Conservation (phyloP, 2,888 invertebrate species). For the Microplitis deprimator region DNA sequence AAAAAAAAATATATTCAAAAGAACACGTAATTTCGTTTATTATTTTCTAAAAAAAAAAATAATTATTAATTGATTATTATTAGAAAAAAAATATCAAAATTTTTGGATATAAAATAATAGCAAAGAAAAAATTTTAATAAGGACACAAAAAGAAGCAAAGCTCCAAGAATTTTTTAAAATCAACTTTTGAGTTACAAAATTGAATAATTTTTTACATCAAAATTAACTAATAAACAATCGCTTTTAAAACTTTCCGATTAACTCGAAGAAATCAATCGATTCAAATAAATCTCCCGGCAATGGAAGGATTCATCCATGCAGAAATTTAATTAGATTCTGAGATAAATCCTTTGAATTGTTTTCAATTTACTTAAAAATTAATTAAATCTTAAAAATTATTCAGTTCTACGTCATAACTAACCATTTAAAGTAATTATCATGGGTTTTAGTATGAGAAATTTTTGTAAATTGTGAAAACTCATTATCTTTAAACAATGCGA, state of each 20-base stretch:
- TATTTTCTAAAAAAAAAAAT: too few relatives aligned
- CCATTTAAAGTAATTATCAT: not conserved
- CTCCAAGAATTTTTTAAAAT: too few relatives aligned
- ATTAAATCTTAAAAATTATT: not conserved
- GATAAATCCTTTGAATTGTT: not conserved
- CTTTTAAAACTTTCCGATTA: not conserved
- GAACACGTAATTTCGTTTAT: too few relatives aligned
- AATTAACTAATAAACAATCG: not conserved
- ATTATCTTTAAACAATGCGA: too few relatives aligned
- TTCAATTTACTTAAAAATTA: not conserved
- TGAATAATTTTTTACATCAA: not conserved
- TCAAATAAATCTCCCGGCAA: not conserved
- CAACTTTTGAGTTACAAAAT: not conserved
- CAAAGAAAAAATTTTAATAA: too few relatives aligned
- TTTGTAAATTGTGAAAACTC: not conserved
- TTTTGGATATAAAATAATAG: too few relatives aligned
- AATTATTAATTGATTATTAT: too few relatives aligned
- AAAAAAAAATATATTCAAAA: not conserved
- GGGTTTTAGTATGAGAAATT: not conserved
- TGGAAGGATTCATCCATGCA: not conserved
- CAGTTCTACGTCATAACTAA: not conserved
- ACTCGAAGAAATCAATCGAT: not conserved
- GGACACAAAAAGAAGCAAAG: too few relatives aligned
- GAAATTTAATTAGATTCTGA: not conserved
- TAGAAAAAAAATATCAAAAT: too few relatives aligned